Conservation (phyloP, 2,113 vertebrate species). For the Corythaeola cristata region DNA sequence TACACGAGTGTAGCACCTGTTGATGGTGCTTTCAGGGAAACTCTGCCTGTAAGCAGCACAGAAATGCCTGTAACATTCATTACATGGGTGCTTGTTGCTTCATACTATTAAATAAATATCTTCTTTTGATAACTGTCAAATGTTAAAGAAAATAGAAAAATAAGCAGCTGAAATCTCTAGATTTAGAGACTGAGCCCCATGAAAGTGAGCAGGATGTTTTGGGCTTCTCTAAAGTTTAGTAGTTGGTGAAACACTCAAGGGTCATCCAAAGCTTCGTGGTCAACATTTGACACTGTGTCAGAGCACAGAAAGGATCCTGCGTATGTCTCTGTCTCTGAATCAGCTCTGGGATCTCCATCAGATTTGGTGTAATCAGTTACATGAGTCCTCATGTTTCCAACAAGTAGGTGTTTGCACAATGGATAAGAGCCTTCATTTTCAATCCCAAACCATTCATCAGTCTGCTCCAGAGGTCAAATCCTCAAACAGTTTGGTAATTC, state of each 20-base stretch:
- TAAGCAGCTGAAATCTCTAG: background rate
- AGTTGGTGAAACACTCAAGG: background rate
- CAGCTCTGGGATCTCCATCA: background rate
- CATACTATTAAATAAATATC: background rate
- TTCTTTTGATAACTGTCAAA: background rate
- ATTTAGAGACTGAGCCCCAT: background rate
- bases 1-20: background rate
- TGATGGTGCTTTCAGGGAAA: background rate
- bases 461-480: constrained; percentile 22
- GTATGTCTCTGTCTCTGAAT: background rate
- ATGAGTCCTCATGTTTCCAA: background rate
- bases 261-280: background rate
- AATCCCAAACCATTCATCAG: background rate
- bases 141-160: background rate
- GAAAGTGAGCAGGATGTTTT: background rate
- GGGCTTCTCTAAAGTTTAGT: background rate
- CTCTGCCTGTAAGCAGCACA: background rate
- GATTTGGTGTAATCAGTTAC: background rate
- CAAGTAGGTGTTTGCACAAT: background rate
- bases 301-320: background rate
- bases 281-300: background rate
- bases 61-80: background rate
- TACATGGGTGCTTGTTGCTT: background rate
- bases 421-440: background rate
- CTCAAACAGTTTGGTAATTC: constrained; percentile 10